These are phyloP conservation scores for Lithosia quadra DNA, from an alignment of 2,888 invertebrate species.

Conservation along the genomic window DNA sequence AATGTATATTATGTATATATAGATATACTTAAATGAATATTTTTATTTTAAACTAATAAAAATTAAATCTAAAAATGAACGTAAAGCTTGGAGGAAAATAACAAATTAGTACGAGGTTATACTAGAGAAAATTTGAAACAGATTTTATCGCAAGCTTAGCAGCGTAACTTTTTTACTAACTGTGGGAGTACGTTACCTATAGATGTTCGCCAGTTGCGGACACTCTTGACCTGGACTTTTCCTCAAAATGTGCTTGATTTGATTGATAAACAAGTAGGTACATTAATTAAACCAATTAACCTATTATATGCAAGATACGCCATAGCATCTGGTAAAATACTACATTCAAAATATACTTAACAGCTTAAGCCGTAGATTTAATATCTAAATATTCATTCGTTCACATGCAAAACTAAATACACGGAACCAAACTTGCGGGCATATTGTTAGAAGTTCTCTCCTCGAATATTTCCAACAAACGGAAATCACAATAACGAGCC, in stretches of 20 bases:
- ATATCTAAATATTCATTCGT: neutral
- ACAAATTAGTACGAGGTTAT: too few species aligned
- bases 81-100: too few species aligned
- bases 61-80: too few species aligned
- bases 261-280: neutral
- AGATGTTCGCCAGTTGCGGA: too few species aligned
- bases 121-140: too few species aligned
- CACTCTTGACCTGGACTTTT: too few species aligned
- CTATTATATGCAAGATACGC: neutral
- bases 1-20: too few species aligned
- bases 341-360: neutral
- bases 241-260: neutral
- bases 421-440: neutral
- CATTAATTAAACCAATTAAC: neutral
- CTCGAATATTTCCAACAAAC: neutral
- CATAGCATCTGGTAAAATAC: neutral
- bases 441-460: neutral
- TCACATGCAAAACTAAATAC: neutral
- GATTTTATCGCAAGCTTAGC: too few species aligned
- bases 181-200: neutral
- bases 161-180: neutral
- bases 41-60: too few species aligned
- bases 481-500: slow-evolving; percentile 11
- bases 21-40: too few species aligned
- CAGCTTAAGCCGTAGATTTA: neutral